Conservation (phyloP, 2,797 vertebrate species). For the Petrocephalus schoutedeni region DNA sequence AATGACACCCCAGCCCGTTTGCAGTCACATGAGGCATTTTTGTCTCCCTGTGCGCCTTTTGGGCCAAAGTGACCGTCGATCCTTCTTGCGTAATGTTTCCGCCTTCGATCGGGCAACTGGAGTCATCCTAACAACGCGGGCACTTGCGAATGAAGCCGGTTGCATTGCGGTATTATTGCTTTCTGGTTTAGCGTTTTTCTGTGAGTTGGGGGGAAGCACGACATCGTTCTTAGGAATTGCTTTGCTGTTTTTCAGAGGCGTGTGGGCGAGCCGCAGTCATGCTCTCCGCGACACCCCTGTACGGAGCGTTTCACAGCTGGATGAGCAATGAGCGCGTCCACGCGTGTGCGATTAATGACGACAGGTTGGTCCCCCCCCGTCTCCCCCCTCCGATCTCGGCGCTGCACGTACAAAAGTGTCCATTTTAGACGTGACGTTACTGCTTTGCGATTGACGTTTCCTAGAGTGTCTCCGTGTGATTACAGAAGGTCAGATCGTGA, state of each 20-base stretch:
- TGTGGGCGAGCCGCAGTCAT: constrained; percentile 63
- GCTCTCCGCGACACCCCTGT: constrained; percentile 76
- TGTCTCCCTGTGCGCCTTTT: neutral
- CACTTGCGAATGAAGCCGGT: neutral
- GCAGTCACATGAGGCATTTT: neutral
- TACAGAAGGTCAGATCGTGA: neutral
- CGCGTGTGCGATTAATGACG: constrained; percentile 76
- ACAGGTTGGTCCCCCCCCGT: constrained; percentile 56
- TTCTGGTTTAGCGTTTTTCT: neutral
- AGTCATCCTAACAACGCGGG: neutral
- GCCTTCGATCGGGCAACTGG: neutral
- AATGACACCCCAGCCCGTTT: neutral
- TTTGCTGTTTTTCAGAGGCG: constrained; percentile 20
- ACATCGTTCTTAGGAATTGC: neutral
- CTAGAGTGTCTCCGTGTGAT: neutral
- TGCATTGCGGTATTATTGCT: neutral
- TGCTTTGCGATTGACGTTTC: neutral
- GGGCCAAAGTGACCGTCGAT: neutral
- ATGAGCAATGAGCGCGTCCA: constrained; percentile 75
- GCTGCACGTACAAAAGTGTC: neutral
- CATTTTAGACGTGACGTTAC: neutral
- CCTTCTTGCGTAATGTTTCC: neutral
- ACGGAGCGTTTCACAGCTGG: constrained; percentile 77
- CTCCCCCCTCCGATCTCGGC: neutral
- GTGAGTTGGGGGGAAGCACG: neutral